Conservation (phyloP, 92 coral and sea anemone genomes). For the Phenganax marumi region DNA sequence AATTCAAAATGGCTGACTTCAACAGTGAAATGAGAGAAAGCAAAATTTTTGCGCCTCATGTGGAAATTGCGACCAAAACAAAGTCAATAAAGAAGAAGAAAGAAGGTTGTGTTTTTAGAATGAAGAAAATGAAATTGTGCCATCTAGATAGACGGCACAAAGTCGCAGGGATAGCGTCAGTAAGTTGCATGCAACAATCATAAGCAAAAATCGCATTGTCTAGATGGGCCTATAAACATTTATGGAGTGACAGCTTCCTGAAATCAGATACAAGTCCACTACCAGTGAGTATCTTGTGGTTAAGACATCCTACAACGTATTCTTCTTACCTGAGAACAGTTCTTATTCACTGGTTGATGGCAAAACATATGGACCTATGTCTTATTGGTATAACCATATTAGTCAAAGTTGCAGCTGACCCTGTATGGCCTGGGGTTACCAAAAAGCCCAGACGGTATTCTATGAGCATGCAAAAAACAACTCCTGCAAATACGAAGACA, state of each 20-base stretch:
- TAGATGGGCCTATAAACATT: slow-evolving; percentile 18
- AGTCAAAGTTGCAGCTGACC: not conserved
- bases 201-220: too few relatives aligned
- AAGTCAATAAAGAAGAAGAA: too few relatives aligned
- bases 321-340: slow-evolving; percentile 53
- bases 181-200: too few relatives aligned
- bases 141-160: too few relatives aligned
- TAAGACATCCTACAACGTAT: slow-evolving; percentile 52
- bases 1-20: too few relatives aligned
- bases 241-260: slow-evolving; percentile 43
- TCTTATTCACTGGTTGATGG: slow-evolving; percentile 49
- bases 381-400: slow-evolving; percentile 43
- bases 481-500: not conserved
- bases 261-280: not conserved
- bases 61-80: too few relatives aligned
- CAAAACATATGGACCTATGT: slow-evolving; percentile 45
- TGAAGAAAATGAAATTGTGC: too few relatives aligned
- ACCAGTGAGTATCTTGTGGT: slow-evolving; percentile 39
- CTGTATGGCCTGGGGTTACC: not conserved
- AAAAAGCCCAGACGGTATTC: not conserved
- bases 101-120: too few relatives aligned
- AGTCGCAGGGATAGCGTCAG: too few relatives aligned
- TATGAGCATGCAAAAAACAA: not conserved
- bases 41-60: too few relatives aligned
- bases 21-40: too few relatives aligned